Evolutionary conservation across 2,888 invertebrate genomes (phyloP), one percentile per base, ranked within the genome.

Genomic region (Axea sp.): DNA sequence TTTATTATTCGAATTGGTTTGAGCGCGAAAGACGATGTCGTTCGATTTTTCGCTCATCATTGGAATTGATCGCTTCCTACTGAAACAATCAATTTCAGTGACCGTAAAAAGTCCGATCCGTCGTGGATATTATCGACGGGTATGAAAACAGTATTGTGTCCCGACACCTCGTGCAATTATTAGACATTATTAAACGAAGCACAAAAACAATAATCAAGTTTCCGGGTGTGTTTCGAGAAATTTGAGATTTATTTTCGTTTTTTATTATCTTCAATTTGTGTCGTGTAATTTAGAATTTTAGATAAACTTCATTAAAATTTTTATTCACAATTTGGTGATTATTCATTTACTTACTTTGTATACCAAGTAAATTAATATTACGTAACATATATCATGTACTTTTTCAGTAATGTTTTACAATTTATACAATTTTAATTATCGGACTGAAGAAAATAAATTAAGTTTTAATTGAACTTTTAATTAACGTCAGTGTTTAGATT

Each of bases 11-110:
- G 45, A 15, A 73, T 65, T 31, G 59, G 45, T 7, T n/a, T 8
- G 49, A 28, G 22, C 49, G 11, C 47, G 24, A 24, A 12, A 60
- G 39, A 8, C 45, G 47, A 73, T 60, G 53, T 59, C 60, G 31
- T 17, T 39, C 53, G 65, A 73, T 73, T 47, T 43, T 53, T 47
- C 39, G 15, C 6, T 28, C 65, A 51, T 65, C 72, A 65, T 65
- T 59, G 64, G 26, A 53, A 72, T 72, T 67, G 73, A 73, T 73
- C 45, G 47, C 47, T 47, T 67, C 59, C 53, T 15, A 43, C 31
- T 22, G 65, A 60, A 65, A 73, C 73, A 73, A 73, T 73, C 73
- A 65, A 73, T 73, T 73, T 47, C 14, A 15, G n/a, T 12, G 35
- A 4, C 8, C 51, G 33, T 33, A 68, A 68, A 68, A 59, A 51